Base-by-base conservation (phyloP, 2,888 invertebrate genomes). In the Agapetus fuscipes region DNA sequence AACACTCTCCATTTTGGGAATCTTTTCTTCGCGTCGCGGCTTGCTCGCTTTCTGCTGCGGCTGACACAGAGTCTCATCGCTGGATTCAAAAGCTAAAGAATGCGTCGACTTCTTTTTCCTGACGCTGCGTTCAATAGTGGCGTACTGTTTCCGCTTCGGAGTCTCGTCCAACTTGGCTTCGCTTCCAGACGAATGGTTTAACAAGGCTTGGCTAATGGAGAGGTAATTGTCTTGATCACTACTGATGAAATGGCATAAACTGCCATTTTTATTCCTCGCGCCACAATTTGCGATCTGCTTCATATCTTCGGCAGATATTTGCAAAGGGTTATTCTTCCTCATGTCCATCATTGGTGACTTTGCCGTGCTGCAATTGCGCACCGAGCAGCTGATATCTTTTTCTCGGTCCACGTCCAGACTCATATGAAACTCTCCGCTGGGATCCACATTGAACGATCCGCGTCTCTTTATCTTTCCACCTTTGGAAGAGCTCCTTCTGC, bases 281-380 rank as follows among this genome's bases (percentile, higher is more conserved):
- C 68, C 69, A 2, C 64, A 67, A 57, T 68, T 67, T 35, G 67
- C 68, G 2, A 67, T 58, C 3, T 61, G 52, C 11, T 65, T 64
- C 62, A 68, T 66, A 51, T 66, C 64, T 35, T 66, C 67, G 9
- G 66, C 63, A 24, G 67, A 66, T 1, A 66, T 61, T 7, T 63
- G 58, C n/a, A 64, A 55, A 39, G 60, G 58, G 53, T 62, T 64
- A n/a, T n/a, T n/a, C 5, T 60, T 54, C 17, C 65, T 50, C 0
- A 64, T 61, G 0, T 62, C 62, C 2, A 62, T 60, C 2, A 60
- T 58, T 1, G 56, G 51, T 38, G 50, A 53, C 7, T 53, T 54
- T 7, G 49, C 48, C 29, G 46, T 50, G 32, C 40, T 49, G 31
- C 42, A 42, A 27, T 41, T 46, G 7, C 46, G 28, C 30, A 37